phyloP scores from a whole-genome alignment of 2,888 invertebrate species.

The Drosophila mettleri region DNA sequence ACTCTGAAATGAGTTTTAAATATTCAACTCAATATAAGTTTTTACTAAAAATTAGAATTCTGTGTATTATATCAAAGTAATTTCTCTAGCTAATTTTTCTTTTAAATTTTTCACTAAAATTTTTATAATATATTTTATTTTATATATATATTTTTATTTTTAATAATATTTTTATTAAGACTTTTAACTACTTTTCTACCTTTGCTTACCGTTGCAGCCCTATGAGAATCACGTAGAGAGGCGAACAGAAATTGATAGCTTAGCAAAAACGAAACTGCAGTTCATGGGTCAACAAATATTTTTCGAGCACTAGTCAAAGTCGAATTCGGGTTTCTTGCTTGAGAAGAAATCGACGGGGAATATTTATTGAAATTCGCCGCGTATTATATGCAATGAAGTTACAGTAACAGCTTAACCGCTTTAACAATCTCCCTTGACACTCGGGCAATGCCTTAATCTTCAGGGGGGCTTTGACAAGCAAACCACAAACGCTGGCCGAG shows the following conservation, averaged over 20 bases:
- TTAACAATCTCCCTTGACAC: slow-evolving; percentile 35
- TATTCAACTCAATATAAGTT: too few species aligned
- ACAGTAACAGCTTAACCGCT: slow-evolving; percentile 25
- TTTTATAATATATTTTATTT: too few species aligned
- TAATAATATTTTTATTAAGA: too few species aligned
- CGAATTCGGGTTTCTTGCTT: background rate
- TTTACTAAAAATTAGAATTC: too few species aligned
- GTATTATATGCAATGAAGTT: slow-evolving; percentile 23
- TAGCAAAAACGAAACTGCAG: background rate
- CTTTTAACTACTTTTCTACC: too few species aligned
- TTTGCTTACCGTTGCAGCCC: too few species aligned
- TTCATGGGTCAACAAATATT: slow-evolving; percentile 2
- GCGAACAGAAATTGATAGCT: background rate
- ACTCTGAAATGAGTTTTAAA: too few species aligned
- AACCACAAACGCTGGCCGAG: slow-evolving; percentile 57
- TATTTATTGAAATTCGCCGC: slow-evolving; percentile 17
- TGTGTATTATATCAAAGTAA: too few species aligned
- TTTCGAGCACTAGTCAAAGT: background rate
- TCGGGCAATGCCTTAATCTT: slow-evolving; percentile 23
- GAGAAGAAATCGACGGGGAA: background rate
- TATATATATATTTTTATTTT: too few species aligned
- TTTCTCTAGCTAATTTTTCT: too few species aligned
- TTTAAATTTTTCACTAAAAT: too few species aligned
- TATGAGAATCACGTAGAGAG: background rate
- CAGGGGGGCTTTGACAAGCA: background rate